Base-by-base conservation (phyloP, 2,113 vertebrate species). In the Perognathus longimembris region DNA sequence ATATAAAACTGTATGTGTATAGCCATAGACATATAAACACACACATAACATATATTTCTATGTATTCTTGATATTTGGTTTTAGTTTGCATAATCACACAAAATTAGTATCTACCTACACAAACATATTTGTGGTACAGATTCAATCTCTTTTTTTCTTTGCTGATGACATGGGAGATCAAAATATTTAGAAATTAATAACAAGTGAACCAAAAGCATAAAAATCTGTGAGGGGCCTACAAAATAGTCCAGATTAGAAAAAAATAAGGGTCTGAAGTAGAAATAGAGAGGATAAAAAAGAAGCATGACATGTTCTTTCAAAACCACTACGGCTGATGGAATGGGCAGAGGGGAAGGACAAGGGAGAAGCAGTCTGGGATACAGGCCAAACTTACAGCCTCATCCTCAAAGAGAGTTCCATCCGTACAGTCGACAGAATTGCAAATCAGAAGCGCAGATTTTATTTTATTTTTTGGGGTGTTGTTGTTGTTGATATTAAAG, bases 101-200 rank as follows among this genome's bases (percentile, higher is more conserved):
- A 61, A 71, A 75, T 36, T 57, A 22, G 69, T 28, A 34, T 1
- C 21, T 69, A 81, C 8, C 50, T 73, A 64, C 76, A 50, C 20
- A 71, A 61, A 85, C 6, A 38, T 36, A 45, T 50, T 54, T 36
- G 21, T 54, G 45, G 8, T 73, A 78, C 45, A 75, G 11, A 1
- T 34, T 34, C 30, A 77, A 66, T 66, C 21, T n/a, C 59, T 50
- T 69, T 42, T 28, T 32, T 57, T 21, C 42, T 85, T 82, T 78
- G 22, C 30, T 91, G 57, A 73, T 67, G 69, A 28, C 11, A 73
- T 26, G 22, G 14, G 7, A 79, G 14, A 74, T 45, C 14, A 67
- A 81, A 84, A 85, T 11, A 9, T 40, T 88, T 82, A 69, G 34
- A 91, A 88, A 77, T 18, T 74, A 80, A 11, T 87, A 75, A 66